Evolutionary conservation across 2,888 invertebrate species (phyloP).

Genomic region (Aspidiotus rigidus): DNA sequence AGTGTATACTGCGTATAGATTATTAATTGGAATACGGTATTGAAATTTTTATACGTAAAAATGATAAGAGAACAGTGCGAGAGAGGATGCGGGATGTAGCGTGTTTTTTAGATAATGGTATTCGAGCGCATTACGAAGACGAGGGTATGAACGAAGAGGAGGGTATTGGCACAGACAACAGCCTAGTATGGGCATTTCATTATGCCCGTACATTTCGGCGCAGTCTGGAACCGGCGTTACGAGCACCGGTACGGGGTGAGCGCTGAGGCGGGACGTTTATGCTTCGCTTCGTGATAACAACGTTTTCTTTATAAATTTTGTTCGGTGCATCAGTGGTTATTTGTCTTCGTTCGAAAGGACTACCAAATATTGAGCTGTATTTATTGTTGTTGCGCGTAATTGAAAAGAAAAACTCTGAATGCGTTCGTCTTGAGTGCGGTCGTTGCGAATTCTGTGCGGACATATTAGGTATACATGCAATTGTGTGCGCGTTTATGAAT

Average conservation of each 20-base stretch:
- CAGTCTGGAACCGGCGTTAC: conserved; percentile 20
- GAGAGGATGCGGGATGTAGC: neutral
- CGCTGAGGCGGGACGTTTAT: conserved; percentile 9
- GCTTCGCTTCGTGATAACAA: conserved; percentile 29
- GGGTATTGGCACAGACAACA: too few species aligned
- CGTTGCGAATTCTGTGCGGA: too few species aligned
- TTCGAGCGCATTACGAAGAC: neutral
- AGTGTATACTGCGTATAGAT: neutral
- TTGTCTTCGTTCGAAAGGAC: conserved; percentile 21
- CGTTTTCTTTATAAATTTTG: conserved; percentile 12
- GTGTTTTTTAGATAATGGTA: too few species aligned
- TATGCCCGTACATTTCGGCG: conserved; percentile 7
- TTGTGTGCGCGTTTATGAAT: too few species aligned
- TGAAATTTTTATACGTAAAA: neutral
- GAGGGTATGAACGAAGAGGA: too few species aligned
- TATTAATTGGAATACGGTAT: neutral
- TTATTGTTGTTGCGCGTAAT: neutral
- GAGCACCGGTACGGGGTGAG: conserved; percentile 5
- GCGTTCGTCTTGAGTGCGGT: too few species aligned
- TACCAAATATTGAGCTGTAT: conserved; percentile 13
- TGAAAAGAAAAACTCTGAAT: neutral
- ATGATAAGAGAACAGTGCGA: neutral
- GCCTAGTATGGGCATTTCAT: neutral
- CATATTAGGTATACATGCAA: too few species aligned
- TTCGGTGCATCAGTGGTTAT: conserved; percentile 22